These are phyloP conservation scores for Trochalopteron elliotii DNA, from an alignment of 2,113 vertebrate species.

Conservation along the genomic window DNA sequence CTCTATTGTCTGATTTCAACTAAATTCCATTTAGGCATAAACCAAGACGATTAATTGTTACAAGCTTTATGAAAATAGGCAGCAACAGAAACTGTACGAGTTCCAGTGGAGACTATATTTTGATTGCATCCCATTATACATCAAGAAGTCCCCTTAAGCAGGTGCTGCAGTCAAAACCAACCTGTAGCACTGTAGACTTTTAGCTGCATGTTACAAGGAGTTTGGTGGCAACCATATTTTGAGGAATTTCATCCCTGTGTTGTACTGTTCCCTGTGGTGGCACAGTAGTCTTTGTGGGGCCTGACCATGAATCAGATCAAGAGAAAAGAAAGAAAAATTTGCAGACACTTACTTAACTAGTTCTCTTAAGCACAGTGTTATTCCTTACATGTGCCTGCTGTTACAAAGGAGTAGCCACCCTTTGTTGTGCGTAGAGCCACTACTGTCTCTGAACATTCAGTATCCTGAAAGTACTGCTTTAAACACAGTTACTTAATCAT, in stretches of 20 bases:
- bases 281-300: background rate
- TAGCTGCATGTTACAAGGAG: background rate
- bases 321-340: background rate
- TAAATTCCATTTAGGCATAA: background rate
- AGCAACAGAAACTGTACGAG: background rate
- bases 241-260: background rate
- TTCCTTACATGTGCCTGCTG: background rate
- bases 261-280: background rate
- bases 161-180: background rate
- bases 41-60: background rate
- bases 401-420: background rate
- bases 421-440: fast-evolving
- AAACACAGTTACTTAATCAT: background rate
- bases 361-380: background rate
- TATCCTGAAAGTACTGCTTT: background rate
- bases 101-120: background rate
- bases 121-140: background rate
- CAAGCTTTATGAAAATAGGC: background rate
- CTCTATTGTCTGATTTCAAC: background rate
- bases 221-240: background rate
- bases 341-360: background rate
- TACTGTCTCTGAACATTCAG: background rate
- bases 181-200: background rate
- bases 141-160: background rate
- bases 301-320: background rate